Evolutionary conservation across 2,888 invertebrate species (phyloP).

Genomic region (Trissoscelio sp.): DNA sequence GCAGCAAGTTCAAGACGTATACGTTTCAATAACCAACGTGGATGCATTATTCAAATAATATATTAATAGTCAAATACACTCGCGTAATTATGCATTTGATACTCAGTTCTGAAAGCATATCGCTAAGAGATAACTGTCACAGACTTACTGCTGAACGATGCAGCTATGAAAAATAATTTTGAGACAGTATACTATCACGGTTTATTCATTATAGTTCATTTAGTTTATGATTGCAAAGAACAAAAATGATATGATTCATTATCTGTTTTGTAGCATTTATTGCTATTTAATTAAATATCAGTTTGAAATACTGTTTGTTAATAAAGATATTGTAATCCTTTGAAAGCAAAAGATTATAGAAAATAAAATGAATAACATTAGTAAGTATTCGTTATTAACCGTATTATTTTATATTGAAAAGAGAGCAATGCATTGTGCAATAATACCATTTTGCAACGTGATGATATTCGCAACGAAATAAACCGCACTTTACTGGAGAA

Average conservation of each 20-base stretch:
- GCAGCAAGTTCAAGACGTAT: slow-evolving; percentile 40
- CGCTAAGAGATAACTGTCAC: slow-evolving; percentile 40
- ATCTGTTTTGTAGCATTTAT: too few relatives aligned
- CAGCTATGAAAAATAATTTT: slow-evolving; percentile 17
- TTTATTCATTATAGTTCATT: slow-evolving; percentile 40
- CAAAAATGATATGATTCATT: too few relatives aligned
- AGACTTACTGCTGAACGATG: neutral
- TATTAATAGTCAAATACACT: slow-evolving; percentile 29
- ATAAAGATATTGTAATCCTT: too few relatives aligned
- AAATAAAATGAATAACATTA: neutral
- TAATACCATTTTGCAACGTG: slow-evolving; percentile 7
- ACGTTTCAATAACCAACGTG: slow-evolving; percentile 52
- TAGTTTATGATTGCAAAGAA: too few relatives aligned
- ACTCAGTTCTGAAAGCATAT: slow-evolving; percentile 34
- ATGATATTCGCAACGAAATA: slow-evolving; percentile 10
- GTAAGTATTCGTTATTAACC: neutral
- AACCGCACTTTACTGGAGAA: neutral
- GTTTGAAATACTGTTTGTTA: too few relatives aligned
- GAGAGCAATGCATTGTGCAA: neutral
- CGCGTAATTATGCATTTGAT: slow-evolving; percentile 50
- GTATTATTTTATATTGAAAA: neutral
- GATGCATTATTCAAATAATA: slow-evolving; percentile 8
- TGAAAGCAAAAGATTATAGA: too few relatives aligned
- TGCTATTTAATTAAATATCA: too few relatives aligned
- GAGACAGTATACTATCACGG: neutral